These are phyloP conservation scores for Diachrysia chrysitis DNA, from an alignment of 2,888 invertebrate species.

Conservation along the genomic window DNA sequence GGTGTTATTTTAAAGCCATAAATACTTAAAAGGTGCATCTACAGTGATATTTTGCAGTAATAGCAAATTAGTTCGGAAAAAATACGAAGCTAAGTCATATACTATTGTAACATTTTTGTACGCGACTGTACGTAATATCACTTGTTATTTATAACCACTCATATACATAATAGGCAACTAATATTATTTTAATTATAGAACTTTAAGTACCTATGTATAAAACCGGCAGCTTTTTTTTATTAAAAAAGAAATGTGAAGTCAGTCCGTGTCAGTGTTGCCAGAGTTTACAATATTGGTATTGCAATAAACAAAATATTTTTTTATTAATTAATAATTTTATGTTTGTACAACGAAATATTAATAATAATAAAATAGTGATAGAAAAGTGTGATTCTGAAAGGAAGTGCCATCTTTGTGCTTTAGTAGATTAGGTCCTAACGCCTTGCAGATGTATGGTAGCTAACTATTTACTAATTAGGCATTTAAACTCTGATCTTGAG, in stretches of 20 bases:
- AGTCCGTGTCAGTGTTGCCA: constrained; percentile 1
- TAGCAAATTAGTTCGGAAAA: too few species aligned
- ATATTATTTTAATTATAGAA: neutral
- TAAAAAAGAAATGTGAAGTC: neutral
- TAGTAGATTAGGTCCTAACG: constrained; percentile 60
- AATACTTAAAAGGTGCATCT: too few species aligned
- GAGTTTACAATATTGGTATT: neutral
- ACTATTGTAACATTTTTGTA: neutral
- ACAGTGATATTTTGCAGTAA: too few species aligned
- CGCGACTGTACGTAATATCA: neutral
- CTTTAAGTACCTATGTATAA: constrained; percentile 11
- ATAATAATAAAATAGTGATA: constrained; percentile 52
- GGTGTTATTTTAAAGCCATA: too few species aligned
- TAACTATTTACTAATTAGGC: constrained; percentile 13
- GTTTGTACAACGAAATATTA: constrained; percentile 62
- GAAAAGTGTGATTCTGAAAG: constrained; percentile 74
- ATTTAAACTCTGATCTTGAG: constrained; percentile 6
- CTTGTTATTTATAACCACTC: neutral
- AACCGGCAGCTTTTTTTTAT: constrained; percentile 36
- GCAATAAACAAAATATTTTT: neutral
- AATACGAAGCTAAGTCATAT: too few species aligned
- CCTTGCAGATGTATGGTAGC: constrained; percentile 37
- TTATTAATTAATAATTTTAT: constrained; percentile 6
- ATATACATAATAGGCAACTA: neutral
- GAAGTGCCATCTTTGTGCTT: constrained; percentile 85